A percentile compares a stretch with the other conserved stretches of the same genome.
phyloP scores from a whole-genome alignment of 2,797 vertebrate species.

The Limnodromus scolopaceus region DNA sequence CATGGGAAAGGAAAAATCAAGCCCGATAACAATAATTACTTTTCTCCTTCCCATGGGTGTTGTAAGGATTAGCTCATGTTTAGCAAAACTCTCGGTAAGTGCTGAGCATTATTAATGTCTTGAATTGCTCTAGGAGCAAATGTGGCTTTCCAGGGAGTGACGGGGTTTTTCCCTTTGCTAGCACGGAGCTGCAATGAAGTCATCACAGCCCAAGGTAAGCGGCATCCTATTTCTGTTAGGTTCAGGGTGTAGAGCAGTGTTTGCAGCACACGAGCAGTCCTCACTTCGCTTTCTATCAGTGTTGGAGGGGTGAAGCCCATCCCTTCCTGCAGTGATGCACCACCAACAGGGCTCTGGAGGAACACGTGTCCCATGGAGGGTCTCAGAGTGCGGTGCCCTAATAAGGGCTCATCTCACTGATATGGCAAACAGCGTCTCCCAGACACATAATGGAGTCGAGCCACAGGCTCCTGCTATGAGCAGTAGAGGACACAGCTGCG shows the following conservation, averaged over 20 bases:
- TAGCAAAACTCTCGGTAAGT: conserved; percentile 33
- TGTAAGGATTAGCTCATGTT: conserved; percentile 62
- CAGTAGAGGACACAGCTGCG: accelerated
- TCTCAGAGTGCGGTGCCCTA: background rate
- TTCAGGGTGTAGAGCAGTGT: background rate
- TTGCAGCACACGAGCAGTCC: background rate
- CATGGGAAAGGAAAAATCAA: conserved; percentile 14
- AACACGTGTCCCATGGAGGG: accelerated
- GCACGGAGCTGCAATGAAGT: background rate
- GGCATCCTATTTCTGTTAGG: background rate
- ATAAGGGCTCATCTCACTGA: background rate
- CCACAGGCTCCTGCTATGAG: accelerated
- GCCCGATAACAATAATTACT: conserved; percentile 12
- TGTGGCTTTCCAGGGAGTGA: conserved; percentile 49
- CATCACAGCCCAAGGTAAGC: background rate
- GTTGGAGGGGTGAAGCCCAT: background rate
- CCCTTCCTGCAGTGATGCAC: background rate
- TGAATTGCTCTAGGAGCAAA: background rate
- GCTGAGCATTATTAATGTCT: conserved; percentile 24
- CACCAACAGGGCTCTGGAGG: background rate
- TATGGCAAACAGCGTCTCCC: background rate
- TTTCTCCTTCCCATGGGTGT: conserved; percentile 46
- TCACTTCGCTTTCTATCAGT: background rate
- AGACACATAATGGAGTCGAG: accelerated
- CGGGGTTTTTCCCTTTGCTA: background rate